A percentile compares a stretch with the other conserved stretches of the same genome.
Conservation (phyloP, 2,888 invertebrate genomes). For the Sthenelais limicola region DNA sequence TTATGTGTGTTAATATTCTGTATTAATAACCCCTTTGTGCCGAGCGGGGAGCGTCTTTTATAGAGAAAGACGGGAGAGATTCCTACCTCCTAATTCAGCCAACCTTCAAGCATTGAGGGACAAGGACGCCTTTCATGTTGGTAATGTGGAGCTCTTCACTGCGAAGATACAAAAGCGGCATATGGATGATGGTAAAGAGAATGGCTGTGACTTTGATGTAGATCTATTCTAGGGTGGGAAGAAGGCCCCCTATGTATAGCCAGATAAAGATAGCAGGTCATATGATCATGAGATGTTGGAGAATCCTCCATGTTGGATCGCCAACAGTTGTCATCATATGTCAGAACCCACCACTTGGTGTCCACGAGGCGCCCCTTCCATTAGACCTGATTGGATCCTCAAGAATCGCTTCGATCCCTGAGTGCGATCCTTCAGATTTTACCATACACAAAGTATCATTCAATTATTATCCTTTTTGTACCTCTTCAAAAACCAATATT, state of each 20-base stretch:
- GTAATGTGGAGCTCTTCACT: conserved; percentile 32
- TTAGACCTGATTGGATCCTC: no score
- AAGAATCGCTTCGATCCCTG: conserved; percentile 1
- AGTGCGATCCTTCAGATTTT: conserved; percentile 3
- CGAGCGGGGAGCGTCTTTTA: conserved; percentile 11
- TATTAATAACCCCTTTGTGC: conserved; percentile 32
- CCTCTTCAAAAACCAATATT: conserved; percentile 37
- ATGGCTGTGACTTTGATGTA: conserved; percentile 19
- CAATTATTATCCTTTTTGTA: conserved; percentile 33
- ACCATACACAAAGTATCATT: conserved; percentile 33
- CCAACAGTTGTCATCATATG: no score
- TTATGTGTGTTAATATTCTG: conserved; percentile 35
- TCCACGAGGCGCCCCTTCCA: no score
- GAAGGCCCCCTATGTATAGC: neutral
- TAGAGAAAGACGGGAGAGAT: conserved; percentile 28
- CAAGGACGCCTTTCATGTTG: conserved; percentile 21
- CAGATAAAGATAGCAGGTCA: neutral
- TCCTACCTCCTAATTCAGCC: conserved; percentile 20
- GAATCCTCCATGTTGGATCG: neutral
- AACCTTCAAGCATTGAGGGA: conserved; percentile 17
- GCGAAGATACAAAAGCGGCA: conserved; percentile 29
- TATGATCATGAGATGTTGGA: neutral
- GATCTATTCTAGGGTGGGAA: conserved; percentile 5
- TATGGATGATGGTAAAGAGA: conserved; percentile 11
- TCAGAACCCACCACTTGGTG: no score